Evolutionary conservation across 2,113 vertebrate species (phyloP).

Genomic region (Syrmaticus mikado): DNA sequence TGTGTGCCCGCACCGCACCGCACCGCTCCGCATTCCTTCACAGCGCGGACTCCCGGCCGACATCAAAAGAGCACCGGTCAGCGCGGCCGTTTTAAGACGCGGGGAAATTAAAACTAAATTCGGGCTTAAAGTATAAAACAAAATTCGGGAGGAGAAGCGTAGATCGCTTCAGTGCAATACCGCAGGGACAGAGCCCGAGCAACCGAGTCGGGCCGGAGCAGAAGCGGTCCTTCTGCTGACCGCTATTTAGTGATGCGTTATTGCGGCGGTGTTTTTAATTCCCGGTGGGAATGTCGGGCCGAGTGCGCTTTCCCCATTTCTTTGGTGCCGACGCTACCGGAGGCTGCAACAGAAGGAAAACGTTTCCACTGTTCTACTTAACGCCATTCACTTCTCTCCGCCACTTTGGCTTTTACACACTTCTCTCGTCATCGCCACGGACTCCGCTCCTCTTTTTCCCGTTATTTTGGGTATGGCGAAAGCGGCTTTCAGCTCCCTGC

Average conservation of each 20-base stretch:
- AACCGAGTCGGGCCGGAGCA: constrained; percentile 27
- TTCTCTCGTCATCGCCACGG: neutral
- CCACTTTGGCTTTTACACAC: neutral
- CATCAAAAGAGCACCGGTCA: constrained; percentile 76
- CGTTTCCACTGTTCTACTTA: constrained; percentile 42
- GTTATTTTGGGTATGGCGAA: neutral
- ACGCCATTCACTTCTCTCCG: neutral
- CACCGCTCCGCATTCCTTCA: constrained; percentile 76
- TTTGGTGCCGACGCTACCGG: constrained; percentile 12
- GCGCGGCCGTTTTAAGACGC: constrained; percentile 79
- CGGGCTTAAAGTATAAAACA: constrained; percentile 49
- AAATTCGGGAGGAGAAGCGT: constrained; percentile 26
- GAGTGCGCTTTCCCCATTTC: constrained; percentile 54
- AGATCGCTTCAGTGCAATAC: constrained; percentile 57
- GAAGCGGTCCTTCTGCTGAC: constrained; percentile 56
- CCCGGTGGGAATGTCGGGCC: constrained; percentile 54
- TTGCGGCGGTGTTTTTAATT: constrained; percentile 62
- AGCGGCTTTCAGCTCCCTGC: neutral
- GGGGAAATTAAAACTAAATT: constrained; percentile 81
- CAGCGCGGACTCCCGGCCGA: constrained; percentile 79
- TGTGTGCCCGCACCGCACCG: too few relatives aligned
- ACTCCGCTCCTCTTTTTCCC: neutral
- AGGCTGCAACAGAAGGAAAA: constrained; percentile 52
- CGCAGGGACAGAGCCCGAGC: neutral
- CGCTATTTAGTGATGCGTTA: constrained; percentile 48